Percentiles rank a stretch among this genome's conserved stretches.
Conservation (phyloP, 2,113 vertebrate genomes). For the Sialia sialis region DNA sequence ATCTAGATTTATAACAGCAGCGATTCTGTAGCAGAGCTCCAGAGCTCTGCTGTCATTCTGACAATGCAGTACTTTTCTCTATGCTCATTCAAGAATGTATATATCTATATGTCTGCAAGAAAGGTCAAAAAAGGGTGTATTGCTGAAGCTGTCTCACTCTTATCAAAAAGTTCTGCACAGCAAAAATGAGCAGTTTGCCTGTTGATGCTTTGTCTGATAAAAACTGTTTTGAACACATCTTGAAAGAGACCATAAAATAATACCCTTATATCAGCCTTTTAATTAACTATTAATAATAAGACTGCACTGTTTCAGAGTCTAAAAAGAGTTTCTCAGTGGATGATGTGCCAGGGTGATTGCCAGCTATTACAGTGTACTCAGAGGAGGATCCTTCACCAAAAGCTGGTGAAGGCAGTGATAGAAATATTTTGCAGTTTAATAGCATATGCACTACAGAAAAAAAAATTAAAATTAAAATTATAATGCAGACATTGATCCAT, state of each 20-base stretch:
- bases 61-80: not conserved
- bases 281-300: slow-evolving; percentile 59
- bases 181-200: not conserved
- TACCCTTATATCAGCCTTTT: slow-evolving; percentile 51
- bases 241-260: slow-evolving; percentile 58
- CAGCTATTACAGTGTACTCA: slow-evolving; percentile 19
- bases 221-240: slow-evolving; percentile 16
- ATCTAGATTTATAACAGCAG: not conserved
- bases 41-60: not conserved
- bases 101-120: not conserved
- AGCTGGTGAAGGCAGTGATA: not conserved
- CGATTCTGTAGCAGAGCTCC: not conserved
- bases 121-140: slow-evolving; percentile 5
- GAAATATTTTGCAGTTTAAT: not conserved
- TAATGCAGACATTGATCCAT: not conserved
- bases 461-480: not conserved
- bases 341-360: slow-evolving; percentile 12
- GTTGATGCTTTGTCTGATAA: slow-evolving; percentile 49
- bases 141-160: not conserved
- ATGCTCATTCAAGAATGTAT: not conserved
- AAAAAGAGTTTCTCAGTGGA: slow-evolving; percentile 37
- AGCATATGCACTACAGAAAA: not conserved
- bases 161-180: not conserved
- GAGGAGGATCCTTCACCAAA: not conserved
- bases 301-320: slow-evolving; percentile 37